Evolutionary conservation across 2,888 invertebrate genomes (phyloP).

Genomic region (Athrips mouffetella): DNA sequence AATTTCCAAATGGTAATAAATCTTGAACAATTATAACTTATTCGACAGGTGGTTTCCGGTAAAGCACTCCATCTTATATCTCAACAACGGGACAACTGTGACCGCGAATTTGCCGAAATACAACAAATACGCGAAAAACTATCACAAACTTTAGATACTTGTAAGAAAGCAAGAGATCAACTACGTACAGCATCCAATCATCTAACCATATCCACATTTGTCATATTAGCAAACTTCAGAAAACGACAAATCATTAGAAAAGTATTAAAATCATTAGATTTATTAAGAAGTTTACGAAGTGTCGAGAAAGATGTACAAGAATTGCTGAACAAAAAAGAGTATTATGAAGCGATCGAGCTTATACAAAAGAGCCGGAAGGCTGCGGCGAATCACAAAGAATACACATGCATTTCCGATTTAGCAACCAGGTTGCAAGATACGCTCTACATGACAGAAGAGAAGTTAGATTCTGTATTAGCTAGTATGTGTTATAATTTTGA

Average conservation of each 20-base stretch:
- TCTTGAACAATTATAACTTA: neutral
- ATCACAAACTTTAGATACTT: constrained; percentile 82
- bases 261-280: constrained; percentile 85
- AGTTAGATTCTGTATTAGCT: constrained; percentile 91
- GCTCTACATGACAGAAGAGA: constrained; percentile 92
- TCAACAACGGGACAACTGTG: constrained; percentile 93
- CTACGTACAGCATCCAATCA: constrained; percentile 87
- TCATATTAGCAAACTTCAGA: constrained; percentile 93
- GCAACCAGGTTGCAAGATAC: constrained; percentile 93
- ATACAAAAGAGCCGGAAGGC: constrained; percentile 92
- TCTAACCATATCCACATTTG: constrained; percentile 90
- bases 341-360: constrained; percentile 93
- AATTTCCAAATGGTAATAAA: too few relatives aligned
- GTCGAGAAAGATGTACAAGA: constrained; percentile 92
- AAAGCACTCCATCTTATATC: constrained; percentile 95
- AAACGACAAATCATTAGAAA: constrained; percentile 90
- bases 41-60: constrained; percentile 88
- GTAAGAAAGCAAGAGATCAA: constrained; percentile 84
- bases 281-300: constrained; percentile 79
- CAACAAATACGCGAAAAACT: constrained; percentile 84
- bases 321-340: constrained; percentile 89
- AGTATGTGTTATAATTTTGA: constrained; percentile 88
- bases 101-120: constrained; percentile 89
- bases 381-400: constrained; percentile 90
- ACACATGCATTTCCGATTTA: constrained; percentile 93